Evolutionary conservation across 23 tunicate species (phyloP), one percentile per base, ranked within the genome.

Genomic region (Ciona savignyi): DNA sequence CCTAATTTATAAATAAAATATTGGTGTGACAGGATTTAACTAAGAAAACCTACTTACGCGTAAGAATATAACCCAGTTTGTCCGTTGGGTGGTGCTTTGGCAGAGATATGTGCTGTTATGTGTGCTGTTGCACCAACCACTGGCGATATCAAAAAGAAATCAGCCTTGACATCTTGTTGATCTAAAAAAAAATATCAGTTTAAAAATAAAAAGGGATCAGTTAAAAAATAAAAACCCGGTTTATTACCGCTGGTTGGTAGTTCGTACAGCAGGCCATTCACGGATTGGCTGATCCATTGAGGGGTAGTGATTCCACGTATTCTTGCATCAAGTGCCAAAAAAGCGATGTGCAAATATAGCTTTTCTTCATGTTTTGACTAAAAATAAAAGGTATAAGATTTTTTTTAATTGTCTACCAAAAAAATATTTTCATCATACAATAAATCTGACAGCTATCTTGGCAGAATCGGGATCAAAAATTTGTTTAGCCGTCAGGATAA

Each of bases 61-160:
- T 79, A 79, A 4, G 77, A 70, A 15, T n/a, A 2, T 20, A 61
- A 33, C 15, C n/a, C 25, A 23, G 70, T 29, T 1, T 60, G 29
- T 33, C 84, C 84, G 25, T 0, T 34, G 0, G 70, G 33, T 1
- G 77, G 62, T 32, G 76, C 25, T 70, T 56, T 60, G 23, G 71
- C 77, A 2, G 70, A 42, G 29, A 79, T 62, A 22, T 70, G 77
- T 2, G 84, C 60, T 25, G 77, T 56, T 3, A 79, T 34, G 25
- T 61, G 84, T 2, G 42, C 70, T 24, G 62, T 23, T 25, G 23
- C 29, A 3, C 63, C 28, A 4, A 79, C 25, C 1, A 49, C 27
- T 3, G 66, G 67, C 4, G 84, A 70, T 27, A 71, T 51, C 11
- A 70, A 29, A 23, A 79, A 79, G 35, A 29, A 63, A 4, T 42